These are phyloP conservation scores for Lacanobia oleracea DNA, from an alignment of 2,888 invertebrate genomes.

Conservation along the genomic window DNA sequence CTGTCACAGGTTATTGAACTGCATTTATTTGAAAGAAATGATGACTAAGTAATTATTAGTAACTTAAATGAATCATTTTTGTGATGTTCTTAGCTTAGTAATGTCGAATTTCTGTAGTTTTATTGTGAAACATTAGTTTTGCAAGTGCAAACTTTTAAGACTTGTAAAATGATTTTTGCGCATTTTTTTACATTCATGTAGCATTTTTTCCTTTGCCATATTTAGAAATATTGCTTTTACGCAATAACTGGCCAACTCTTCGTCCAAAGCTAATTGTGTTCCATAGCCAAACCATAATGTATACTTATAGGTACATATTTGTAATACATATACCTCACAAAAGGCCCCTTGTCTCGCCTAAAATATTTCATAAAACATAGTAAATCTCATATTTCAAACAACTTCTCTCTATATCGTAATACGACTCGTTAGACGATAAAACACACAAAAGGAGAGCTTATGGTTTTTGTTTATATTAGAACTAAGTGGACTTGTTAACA, in stretches of 20 bases:
- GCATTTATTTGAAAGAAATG: slow-evolving; percentile 58
- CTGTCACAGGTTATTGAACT: slow-evolving; percentile 57
- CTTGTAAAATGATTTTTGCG: not conserved
- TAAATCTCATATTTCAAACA: slow-evolving; percentile 35
- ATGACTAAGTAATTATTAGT: slow-evolving; percentile 62
- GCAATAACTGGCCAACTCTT: not conserved
- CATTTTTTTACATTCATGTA: not conserved
- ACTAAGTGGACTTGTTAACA: slow-evolving; percentile 16
- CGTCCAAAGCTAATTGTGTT: not conserved
- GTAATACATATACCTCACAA: slow-evolving; percentile 7
- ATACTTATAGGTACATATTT: not conserved
- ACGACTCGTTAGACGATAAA: slow-evolving; percentile 18
- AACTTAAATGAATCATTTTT: slow-evolving; percentile 61
- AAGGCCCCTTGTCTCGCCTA: slow-evolving; percentile 6
- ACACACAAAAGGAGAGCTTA: slow-evolving; percentile 19
- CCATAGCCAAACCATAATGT: not conserved
- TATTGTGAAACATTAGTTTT: slow-evolving; percentile 34
- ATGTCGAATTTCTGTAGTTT: slow-evolving; percentile 23
- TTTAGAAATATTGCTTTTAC: not conserved
- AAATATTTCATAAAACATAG: slow-evolving; percentile 37
- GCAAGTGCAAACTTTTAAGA: not conserved
- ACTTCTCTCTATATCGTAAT: slow-evolving; percentile 24
- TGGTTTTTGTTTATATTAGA: slow-evolving; percentile 31
- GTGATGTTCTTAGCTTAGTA: slow-evolving; percentile 40
- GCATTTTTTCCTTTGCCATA: not conserved